A percentile compares a stretch with the other conserved stretches of the same genome.
Conservation (phyloP, 1,140 invertebrate genomes). For the Chrysomallon squamiferum region DNA sequence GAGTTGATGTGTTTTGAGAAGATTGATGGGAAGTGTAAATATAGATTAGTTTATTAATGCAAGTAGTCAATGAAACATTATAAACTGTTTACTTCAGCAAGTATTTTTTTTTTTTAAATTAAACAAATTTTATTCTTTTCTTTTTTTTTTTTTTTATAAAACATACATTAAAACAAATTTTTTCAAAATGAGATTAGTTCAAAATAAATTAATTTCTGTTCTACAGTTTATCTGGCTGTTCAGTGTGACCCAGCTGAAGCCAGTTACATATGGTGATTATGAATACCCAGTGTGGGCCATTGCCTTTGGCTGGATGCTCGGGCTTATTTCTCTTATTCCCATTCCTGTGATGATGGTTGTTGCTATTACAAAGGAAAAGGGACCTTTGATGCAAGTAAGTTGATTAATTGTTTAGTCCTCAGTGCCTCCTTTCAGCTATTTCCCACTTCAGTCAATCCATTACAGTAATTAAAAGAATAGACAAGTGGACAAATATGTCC, state of each 20-base stretch:
- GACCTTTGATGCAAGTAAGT: slow-evolving; percentile 32
- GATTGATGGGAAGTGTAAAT: no score
- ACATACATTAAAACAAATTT: no score
- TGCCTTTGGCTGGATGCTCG: slow-evolving; percentile 51
- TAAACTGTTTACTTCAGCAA: no score
- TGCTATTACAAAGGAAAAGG: slow-evolving; percentile 23
- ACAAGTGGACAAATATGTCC: neutral
- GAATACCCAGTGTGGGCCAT: slow-evolving; percentile 60
- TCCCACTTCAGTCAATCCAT: no score
- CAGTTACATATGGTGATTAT: slow-evolving; percentile 53
- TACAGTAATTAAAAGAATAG: neutral
- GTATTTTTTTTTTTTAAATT: no score
- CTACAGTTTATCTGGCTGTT: slow-evolving; percentile 56
- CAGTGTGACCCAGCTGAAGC: slow-evolving; percentile 44
- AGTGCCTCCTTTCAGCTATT: neutral
- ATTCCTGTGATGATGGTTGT: slow-evolving; percentile 29
- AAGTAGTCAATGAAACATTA: no score
- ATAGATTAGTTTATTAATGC: no score
- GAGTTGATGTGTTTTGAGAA: no score
- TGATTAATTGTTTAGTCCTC: neutral
- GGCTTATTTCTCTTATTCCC: slow-evolving; percentile 33
- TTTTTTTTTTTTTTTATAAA: no score
- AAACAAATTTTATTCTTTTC: no score
- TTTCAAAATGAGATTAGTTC: no score
- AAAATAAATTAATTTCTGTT: no score